A percentile compares a stretch with the other conserved stretches of the same genome.
phyloP scores from a whole-genome alignment of 2,797 vertebrate genomes.

The Gallirallus australis region DNA sequence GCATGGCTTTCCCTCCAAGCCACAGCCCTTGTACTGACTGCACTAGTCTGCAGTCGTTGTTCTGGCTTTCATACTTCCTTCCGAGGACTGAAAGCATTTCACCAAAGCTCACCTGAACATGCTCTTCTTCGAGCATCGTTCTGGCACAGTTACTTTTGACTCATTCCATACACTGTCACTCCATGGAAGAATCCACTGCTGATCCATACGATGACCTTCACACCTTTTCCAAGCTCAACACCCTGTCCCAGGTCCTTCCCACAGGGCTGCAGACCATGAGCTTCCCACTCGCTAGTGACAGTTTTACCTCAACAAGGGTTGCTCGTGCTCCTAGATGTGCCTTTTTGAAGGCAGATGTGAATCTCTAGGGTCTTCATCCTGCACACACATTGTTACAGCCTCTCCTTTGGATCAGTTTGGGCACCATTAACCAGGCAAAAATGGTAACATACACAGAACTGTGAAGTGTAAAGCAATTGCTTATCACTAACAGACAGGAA shows the following conservation, averaged over 20 bases:
- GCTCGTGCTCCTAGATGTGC: not conserved
- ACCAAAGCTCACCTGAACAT: not conserved
- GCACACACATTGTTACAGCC: not conserved
- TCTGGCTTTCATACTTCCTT: not conserved
- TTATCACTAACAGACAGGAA: not conserved
- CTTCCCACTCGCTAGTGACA: not conserved
- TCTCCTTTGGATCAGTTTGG: not conserved
- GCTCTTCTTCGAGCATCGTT: not conserved
- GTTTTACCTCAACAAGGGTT: not conserved
- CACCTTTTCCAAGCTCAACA: not conserved
- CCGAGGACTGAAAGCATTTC: not conserved
- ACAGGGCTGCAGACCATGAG: not conserved
- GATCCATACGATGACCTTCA: not conserved
- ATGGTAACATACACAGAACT: not conserved
- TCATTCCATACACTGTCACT: not conserved
- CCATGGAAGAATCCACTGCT: not conserved
- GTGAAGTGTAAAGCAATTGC: not conserved
- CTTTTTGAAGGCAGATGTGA: not conserved
- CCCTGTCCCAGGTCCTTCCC: not conserved
- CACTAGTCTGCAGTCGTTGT: not conserved
- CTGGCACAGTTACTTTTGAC: not conserved
- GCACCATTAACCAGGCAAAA: not conserved
- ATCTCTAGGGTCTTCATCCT: not conserved
- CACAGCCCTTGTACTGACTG: not conserved
- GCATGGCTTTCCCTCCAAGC: not conserved